These are phyloP conservation scores for Andrena camellia DNA, from an alignment of 2,888 invertebrate genomes.

Conservation along the genomic window DNA sequence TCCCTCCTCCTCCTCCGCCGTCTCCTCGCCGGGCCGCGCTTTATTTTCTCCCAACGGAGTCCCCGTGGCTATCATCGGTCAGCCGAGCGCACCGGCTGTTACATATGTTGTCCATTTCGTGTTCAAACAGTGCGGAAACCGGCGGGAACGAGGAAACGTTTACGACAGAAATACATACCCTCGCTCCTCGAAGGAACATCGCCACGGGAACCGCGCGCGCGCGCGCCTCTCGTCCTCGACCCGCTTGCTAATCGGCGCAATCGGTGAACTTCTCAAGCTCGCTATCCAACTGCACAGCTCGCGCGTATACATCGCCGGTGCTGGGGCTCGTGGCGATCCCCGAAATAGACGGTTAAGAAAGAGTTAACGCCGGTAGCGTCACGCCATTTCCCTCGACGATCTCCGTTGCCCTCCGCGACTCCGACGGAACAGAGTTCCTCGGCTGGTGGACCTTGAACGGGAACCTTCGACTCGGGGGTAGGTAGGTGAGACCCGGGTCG, in stretches of 20 bases:
- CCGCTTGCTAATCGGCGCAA: neutral
- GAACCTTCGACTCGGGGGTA: neutral
- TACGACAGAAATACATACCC: constrained; percentile 15
- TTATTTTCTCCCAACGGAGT: constrained; percentile 57
- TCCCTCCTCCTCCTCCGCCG: constrained; percentile 5
- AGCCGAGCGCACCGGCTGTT: constrained; percentile 75
- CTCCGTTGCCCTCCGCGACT: neutral
- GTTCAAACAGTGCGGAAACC: constrained; percentile 81
- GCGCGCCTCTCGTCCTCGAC: constrained; percentile 6
- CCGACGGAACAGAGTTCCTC: neutral
- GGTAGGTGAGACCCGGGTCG: neutral
- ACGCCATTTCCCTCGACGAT: neutral
- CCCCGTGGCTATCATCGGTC: constrained; percentile 81
- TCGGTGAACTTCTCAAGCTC: neutral
- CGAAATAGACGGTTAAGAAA: neutral
- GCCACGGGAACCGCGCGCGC: neutral
- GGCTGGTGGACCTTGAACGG: neutral
- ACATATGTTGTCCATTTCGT: constrained; percentile 84
- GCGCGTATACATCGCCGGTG: neutral
- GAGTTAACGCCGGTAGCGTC: neutral
- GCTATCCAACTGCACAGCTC: neutral
- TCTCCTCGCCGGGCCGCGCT: constrained; percentile 47
- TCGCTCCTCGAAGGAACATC: constrained; percentile 15
- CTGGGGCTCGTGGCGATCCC: neutral
- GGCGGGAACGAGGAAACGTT: constrained; percentile 51